phyloP scores from a whole-genome alignment of 1,140 invertebrate species.

The Cydia amplana region DNA sequence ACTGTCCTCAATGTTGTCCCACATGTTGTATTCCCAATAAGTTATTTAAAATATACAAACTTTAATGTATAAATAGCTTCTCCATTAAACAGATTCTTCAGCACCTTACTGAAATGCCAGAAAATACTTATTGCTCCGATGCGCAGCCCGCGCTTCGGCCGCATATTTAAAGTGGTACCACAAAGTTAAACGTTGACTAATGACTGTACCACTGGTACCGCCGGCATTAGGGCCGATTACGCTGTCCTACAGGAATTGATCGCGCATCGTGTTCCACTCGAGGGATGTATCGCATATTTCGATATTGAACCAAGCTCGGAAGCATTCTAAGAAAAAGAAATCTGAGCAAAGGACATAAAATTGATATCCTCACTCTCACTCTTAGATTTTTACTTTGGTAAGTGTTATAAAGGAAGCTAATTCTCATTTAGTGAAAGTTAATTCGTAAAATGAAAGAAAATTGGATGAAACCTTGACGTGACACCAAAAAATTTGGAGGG shows the following conservation, averaged over 20 bases:
- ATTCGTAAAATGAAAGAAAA: too few relatives aligned
- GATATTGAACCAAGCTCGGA: neutral
- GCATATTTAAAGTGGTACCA: slow-evolving; percentile 8
- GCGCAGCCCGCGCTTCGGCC: neutral
- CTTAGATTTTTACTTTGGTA: too few relatives aligned
- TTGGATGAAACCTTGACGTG: too few relatives aligned
- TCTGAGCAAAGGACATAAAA: neutral
- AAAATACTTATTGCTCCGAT: neutral
- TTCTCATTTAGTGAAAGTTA: too few relatives aligned
- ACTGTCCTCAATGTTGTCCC: too few relatives aligned
- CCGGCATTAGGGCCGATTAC: slow-evolving; percentile 8
- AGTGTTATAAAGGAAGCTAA: too few relatives aligned
- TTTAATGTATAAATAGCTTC: neutral
- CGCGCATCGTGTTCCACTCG: slow-evolving; percentile 9
- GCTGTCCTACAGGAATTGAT: slow-evolving; percentile 12
- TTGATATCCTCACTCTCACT: too few relatives aligned
- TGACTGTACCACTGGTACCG: slow-evolving; percentile 2
- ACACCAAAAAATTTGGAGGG: too few relatives aligned
- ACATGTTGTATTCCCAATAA: too few relatives aligned
- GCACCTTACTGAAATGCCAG: slow-evolving; percentile 8
- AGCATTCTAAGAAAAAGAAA: neutral
- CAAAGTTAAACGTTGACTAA: slow-evolving; percentile 17
- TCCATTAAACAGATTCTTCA: neutral
- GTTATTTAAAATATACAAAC: too few relatives aligned
- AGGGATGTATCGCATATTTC: neutral